Percentiles rank a stretch among this genome's conserved stretches.
Evolutionary conservation across 2,113 vertebrate species (phyloP).

Genomic region (Columbina picui): DNA sequence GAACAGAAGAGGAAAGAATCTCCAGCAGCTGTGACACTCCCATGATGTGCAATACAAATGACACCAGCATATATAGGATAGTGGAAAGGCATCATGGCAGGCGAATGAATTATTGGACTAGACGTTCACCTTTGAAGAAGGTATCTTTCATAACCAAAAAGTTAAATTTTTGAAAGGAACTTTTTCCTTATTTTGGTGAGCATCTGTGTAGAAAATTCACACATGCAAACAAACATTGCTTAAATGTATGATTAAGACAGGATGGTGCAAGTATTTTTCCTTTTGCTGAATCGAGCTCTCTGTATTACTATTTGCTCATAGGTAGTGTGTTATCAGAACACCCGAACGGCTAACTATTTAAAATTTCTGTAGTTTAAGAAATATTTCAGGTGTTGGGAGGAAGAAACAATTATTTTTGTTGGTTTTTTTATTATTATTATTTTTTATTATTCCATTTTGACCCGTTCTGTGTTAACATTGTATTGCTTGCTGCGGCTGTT

Average conservation of each 20-base stretch:
- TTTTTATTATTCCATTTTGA: background rate
- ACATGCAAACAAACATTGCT: background rate
- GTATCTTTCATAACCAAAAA: background rate
- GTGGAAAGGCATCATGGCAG: background rate
- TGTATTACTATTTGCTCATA: background rate
- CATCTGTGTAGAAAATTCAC: background rate
- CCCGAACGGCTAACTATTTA: background rate
- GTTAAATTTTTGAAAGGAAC: background rate
- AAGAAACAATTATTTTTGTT: background rate
- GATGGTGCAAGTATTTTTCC: background rate
- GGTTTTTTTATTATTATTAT: background rate
- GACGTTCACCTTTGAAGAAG: background rate
- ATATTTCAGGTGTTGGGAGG: background rate
- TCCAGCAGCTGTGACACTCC: background rate
- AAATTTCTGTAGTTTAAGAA: background rate
- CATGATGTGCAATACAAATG: no score
- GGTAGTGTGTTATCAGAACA: background rate
- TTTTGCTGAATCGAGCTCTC: background rate
- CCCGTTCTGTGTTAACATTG: background rate
- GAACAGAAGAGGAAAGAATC: background rate
- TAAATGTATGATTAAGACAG: background rate
- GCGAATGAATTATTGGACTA: background rate
- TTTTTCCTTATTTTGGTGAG: background rate
- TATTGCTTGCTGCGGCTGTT: background rate
- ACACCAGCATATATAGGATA: rapidly evolving